phyloP scores from a whole-genome alignment of 2,888 invertebrate genomes.

The Ganaspis brasiliensis region DNA sequence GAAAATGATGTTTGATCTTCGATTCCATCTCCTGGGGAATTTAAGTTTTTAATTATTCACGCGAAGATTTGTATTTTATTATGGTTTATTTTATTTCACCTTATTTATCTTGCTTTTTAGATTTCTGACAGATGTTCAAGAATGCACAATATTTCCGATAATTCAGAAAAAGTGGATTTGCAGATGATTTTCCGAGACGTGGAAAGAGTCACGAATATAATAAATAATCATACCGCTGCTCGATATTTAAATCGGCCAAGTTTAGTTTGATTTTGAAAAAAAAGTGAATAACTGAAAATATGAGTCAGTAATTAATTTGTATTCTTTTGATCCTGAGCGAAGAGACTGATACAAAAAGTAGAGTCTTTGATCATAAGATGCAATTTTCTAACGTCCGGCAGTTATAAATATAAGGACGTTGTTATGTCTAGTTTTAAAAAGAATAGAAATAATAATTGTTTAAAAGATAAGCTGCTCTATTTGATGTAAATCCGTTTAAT shows the following conservation, averaged over 20 bases:
- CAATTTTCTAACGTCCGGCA: too few species aligned
- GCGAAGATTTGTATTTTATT: too few species aligned
- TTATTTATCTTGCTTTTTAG: too few species aligned
- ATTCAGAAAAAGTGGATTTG: background rate
- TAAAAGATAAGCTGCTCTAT: too few species aligned
- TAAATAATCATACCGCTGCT: slow-evolving; percentile 13
- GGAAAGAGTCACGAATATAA: slow-evolving; percentile 33
- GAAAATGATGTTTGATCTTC: background rate
- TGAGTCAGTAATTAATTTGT: background rate
- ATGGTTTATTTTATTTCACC: too few species aligned
- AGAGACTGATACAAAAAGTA: background rate
- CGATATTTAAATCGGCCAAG: slow-evolving; percentile 12
- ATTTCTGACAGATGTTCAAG: background rate
- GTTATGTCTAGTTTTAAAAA: too few species aligned
- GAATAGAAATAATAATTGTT: too few species aligned
- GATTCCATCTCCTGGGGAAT: too few species aligned
- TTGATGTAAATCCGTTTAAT: too few species aligned
- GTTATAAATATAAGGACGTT: too few species aligned
- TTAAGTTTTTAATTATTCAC: background rate
- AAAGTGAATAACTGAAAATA: background rate
- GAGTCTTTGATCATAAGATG: slow-evolving; percentile 25
- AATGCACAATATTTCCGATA: background rate
- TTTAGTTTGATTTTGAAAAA: background rate
- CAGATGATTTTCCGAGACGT: slow-evolving; percentile 4
- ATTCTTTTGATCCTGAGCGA: background rate